Evolutionary conservation across 2,113 vertebrate species (phyloP).

Genomic region (Pungitius pungitius): DNA sequence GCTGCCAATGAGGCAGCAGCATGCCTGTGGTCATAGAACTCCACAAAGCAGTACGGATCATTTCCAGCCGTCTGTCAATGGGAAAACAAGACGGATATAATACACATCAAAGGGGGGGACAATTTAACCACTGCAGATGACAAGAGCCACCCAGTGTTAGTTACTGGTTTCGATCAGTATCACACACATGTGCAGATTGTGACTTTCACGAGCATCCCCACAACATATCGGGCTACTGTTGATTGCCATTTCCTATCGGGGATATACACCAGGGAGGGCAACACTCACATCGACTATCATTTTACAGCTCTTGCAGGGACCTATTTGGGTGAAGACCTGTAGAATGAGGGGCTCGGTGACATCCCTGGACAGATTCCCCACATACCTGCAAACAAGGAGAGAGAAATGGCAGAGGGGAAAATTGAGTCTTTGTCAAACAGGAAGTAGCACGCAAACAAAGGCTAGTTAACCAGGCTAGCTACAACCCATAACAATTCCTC

Average conservation of each 20-base stretch:
- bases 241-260: background rate
- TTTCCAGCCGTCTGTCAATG: conserved; percentile 92
- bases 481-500: conserved; percentile 19
- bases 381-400: conserved; percentile 85
- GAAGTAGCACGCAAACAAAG: conserved; percentile 79
- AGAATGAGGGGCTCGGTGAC: conserved; percentile 97
- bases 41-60: conserved; percentile 98
- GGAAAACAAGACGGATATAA: conserved; percentile 55
- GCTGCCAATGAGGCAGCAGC: conserved; percentile 96
- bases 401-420: conserved; percentile 11
- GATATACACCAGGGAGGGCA: background rate
- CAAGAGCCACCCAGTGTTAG: background rate
- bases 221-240: background rate
- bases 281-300: conserved; percentile 98
- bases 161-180: too few relatives aligned
- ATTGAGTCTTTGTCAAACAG: conserved; percentile 68
- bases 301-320: conserved; percentile 99
- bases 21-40: conserved; percentile 98
- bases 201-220: background rate
- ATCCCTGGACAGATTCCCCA: conserved; percentile 97
- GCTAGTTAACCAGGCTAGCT: conserved; percentile 67
- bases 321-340: conserved; percentile 98
- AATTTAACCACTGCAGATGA: conserved; percentile 5
- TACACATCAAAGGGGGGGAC: conserved; percentile 1
- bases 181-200: background rate